These are phyloP conservation scores for Periophthalmodon schlosseri DNA, from an alignment of 2,113 vertebrate genomes.

Conservation along the genomic window DNA sequence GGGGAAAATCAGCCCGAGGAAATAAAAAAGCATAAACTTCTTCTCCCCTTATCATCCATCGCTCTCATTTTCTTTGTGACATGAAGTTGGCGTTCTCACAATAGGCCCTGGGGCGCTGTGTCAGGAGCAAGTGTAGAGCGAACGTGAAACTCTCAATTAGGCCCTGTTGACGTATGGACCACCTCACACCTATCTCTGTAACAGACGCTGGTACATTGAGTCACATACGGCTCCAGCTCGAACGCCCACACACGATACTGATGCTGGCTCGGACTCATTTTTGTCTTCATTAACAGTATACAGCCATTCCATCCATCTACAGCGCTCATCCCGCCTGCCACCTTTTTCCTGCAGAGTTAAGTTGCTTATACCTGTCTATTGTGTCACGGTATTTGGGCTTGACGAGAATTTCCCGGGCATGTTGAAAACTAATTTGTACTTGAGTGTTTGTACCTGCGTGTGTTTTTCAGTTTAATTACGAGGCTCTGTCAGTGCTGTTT, in stretches of 20 bases:
- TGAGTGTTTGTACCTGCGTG: not conserved
- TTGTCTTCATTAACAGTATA: conserved; percentile 49
- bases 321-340: conserved; percentile 37
- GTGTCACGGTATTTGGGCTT: conserved; percentile 19
- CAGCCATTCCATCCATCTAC: conserved; percentile 32
- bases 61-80: conserved; percentile 48
- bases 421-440: conserved; percentile 1
- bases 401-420: not conserved
- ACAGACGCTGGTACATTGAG: conserved; percentile 47
- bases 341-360: conserved; percentile 25
- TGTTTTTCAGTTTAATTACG: not conserved
- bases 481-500: not conserved
- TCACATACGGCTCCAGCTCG: conserved; percentile 35
- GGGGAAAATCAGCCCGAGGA: conserved; percentile 37
- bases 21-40: conserved; percentile 31
- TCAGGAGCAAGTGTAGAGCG: conserved; percentile 52
- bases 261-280: conserved; percentile 54
- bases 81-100: conserved; percentile 42
- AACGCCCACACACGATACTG: conserved; percentile 45
- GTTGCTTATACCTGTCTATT: conserved; percentile 15
- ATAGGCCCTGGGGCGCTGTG: conserved; percentile 52
- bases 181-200: conserved; percentile 45
- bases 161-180: conserved; percentile 51
- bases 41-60: conserved; percentile 42
- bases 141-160: conserved; percentile 65